Percentiles rank a stretch among this genome's conserved stretches.
phyloP scores from a whole-genome alignment of 2,113 vertebrate species.

The Hyperopisus bebe region DNA sequence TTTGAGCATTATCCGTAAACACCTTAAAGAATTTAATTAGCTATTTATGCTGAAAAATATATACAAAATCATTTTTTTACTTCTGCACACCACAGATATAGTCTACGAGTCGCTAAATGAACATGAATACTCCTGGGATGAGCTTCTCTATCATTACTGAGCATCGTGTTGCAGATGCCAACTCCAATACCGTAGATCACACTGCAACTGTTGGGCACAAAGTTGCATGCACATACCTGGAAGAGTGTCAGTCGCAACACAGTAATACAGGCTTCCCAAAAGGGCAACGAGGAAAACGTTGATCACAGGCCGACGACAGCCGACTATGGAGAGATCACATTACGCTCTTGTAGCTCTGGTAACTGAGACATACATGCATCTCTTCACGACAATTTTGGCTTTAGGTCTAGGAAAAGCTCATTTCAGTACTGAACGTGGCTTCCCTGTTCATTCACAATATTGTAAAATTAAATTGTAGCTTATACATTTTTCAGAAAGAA shows the following conservation, averaged over 20 bases:
- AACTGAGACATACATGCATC: background rate
- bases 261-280: slow-evolving; percentile 33
- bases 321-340: background rate
- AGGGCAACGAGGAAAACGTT: slow-evolving; percentile 6
- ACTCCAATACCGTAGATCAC: background rate
- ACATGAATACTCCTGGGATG: background rate
- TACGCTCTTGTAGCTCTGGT: background rate
- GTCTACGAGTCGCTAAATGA: background rate
- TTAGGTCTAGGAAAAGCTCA: background rate
- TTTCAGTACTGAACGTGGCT: background rate
- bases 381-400: background rate
- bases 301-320: background rate
- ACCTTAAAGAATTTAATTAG: background rate
- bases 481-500: background rate
- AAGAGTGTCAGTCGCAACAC: slow-evolving; percentile 26
- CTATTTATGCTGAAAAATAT: background rate
- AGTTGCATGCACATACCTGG: slow-evolving; percentile 35
- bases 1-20: background rate
- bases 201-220: background rate
- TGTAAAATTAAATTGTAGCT: background rate
- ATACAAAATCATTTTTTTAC: background rate
- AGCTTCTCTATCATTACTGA: background rate
- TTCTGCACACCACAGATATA: background rate
- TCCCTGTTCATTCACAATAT: background rate
- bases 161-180: background rate